phyloP scores from a whole-genome alignment of 2,113 vertebrate species.

The Sakesphorus luctuosus region DNA sequence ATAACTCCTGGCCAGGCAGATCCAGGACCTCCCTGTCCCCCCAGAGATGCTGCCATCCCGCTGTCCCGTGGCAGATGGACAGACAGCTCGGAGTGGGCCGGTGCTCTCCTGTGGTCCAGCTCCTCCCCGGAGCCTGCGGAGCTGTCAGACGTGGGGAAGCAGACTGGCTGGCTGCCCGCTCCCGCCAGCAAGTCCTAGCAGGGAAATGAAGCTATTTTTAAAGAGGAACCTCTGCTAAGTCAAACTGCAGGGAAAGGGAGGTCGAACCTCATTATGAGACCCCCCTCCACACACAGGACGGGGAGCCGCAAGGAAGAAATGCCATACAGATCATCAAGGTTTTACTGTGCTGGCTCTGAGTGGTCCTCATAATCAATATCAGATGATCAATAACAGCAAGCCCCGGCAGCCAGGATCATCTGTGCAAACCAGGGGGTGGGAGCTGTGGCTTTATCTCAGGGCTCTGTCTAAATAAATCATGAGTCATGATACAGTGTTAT shows the following conservation, averaged over 20 bases:
- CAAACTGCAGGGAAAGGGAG: constrained; percentile 23
- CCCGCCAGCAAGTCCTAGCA: constrained; percentile 42
- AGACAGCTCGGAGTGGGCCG: not conserved
- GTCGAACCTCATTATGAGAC: constrained; percentile 1
- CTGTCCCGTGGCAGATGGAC: not conserved
- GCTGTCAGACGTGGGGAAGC: constrained; percentile 31
- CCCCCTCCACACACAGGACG: not conserved
- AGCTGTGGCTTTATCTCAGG: not conserved
- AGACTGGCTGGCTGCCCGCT: constrained; percentile 67
- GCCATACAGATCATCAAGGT: not conserved
- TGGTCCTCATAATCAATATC: constrained; percentile 34
- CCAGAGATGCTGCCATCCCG: not conserved
- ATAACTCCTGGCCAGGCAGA: not conserved
- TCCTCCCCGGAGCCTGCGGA: constrained; percentile 4
- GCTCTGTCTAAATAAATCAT: constrained; percentile 29
- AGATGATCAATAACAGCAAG: constrained; percentile 43
- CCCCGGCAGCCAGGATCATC: not conserved
- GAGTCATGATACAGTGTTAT: not conserved
- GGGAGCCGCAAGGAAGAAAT: not conserved
- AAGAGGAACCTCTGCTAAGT: constrained; percentile 56
- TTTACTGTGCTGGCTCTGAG: constrained; percentile 42
- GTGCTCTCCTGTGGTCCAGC: constrained; percentile 34
- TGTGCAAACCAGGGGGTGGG: not conserved
- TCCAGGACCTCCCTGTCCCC: not conserved
- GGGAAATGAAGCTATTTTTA: constrained; percentile 65